These are phyloP conservation scores for Halcyon smyrnensis DNA, from an alignment of 2,797 vertebrate species.

Conservation along the genomic window DNA sequence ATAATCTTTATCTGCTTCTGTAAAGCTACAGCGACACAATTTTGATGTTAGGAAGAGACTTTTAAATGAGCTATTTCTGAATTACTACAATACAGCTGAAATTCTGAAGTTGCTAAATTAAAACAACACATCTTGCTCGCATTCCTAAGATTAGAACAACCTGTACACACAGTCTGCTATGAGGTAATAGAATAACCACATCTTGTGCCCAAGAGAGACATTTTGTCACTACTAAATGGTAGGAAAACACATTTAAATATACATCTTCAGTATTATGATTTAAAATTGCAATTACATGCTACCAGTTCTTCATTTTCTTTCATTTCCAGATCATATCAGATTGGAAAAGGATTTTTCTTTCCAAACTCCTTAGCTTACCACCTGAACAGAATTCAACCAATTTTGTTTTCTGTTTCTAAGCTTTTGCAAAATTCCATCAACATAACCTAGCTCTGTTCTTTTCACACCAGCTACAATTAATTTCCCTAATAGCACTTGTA, in stretches of 20 bases:
- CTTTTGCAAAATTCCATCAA: not conserved
- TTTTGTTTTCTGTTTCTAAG: not conserved
- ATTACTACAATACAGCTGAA: not conserved
- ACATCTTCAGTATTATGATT: not conserved
- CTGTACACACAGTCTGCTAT: not conserved
- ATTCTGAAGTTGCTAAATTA: not conserved
- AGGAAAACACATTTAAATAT: not conserved
- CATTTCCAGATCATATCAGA: not conserved
- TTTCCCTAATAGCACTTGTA: not conserved
- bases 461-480: not conserved
- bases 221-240: not conserved
- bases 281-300: not conserved
- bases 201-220: not conserved
- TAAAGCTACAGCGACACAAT: not conserved
- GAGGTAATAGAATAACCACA: not conserved
- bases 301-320: not conserved
- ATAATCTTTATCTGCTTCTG: conserved; percentile 16
- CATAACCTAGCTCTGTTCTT: not conserved
- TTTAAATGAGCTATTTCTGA: not conserved
- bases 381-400: not conserved
- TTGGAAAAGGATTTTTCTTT: not conserved
- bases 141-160: not conserved
- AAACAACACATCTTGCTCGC: not conserved
- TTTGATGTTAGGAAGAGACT: not conserved
- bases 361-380: not conserved